These are phyloP conservation scores for Lasioglossum baleicum DNA, from an alignment of 1,140 invertebrate genomes.

Conservation along the genomic window DNA sequence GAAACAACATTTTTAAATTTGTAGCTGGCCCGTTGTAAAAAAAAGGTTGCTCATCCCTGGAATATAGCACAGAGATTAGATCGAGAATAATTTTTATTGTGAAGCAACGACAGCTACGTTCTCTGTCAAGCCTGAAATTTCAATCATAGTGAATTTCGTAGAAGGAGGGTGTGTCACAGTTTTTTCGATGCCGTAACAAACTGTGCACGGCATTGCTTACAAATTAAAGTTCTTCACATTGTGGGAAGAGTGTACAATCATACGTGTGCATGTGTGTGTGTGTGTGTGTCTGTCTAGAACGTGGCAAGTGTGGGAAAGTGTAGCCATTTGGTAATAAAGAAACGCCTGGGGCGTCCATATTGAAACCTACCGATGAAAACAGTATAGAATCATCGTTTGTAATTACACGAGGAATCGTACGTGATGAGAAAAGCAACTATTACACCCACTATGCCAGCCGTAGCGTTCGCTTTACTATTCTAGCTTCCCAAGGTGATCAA, in stretches of 20 bases:
- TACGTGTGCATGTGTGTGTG: background rate
- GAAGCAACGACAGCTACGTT: too few relatives aligned
- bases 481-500: background rate
- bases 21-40: too few relatives aligned
- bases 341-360: background rate
- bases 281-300: background rate
- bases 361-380: conserved; percentile 18
- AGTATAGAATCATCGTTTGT: background rate
- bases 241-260: background rate
- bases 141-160: conserved; percentile 12
- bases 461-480: background rate
- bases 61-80: too few relatives aligned
- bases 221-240: conserved; percentile 16
- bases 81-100: too few relatives aligned
- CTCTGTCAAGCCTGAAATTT: background rate
- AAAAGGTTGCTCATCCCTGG: too few relatives aligned
- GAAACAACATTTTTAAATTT: too few relatives aligned
- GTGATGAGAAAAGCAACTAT: background rate
- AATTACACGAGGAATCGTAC: background rate
- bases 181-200: conserved; percentile 26
- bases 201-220: conserved; percentile 1
- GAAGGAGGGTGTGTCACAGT: background rate
- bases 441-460: background rate
- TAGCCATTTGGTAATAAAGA: conserved; percentile 46
- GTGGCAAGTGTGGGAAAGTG: conserved; percentile 37